Percentiles rank a stretch among this genome's conserved stretches.
Conservation (phyloP, 2,113 vertebrate species). For the pig (Sus scrofa) region T2T-Sscrofa CM000824.6:224723001-224723500, state of each 20-base stretch:
- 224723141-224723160: background rate
- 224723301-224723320: background rate
- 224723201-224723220: background rate
- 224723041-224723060: background rate
- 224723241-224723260: background rate
- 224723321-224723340: background rate
- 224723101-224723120: background rate
- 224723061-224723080: background rate
- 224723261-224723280: background rate
- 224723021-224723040: background rate
- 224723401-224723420: no score
- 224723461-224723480: background rate
- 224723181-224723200: no score
- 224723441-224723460: background rate
- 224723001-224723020: accelerated
- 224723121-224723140: background rate
- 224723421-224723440: background rate
- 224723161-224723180: background rate
- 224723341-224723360: background rate
- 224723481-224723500: background rate
- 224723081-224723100: no score
- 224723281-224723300: background rate
- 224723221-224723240: accelerated
- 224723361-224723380: background rate
- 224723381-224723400: background rate